Conservation (phyloP, 2,888 invertebrate genomes). For the Cryptocephalus moraei region DNA sequence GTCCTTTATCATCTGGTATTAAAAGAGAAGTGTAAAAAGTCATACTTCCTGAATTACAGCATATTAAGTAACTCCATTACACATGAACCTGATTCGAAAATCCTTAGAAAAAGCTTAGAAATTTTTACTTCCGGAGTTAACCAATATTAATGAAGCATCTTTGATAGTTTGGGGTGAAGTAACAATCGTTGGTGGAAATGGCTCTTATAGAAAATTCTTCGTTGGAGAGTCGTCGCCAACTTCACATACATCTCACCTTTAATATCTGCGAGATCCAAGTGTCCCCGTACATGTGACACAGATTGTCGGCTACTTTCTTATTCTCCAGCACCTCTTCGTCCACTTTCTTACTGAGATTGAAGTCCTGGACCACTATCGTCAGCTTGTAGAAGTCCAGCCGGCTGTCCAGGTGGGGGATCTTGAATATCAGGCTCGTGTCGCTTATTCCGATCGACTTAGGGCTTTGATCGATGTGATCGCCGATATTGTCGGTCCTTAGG, state of each 20-base stretch:
- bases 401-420: conserved; percentile 23
- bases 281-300: conserved; percentile 29
- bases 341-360: conserved; percentile 16
- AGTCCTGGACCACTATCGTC: conserved; percentile 30
- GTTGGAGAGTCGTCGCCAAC: no score
- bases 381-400: conserved; percentile 25
- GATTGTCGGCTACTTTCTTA: conserved; percentile 20
- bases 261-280: conserved; percentile 29
- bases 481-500: conserved; percentile 25
- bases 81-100: no score
- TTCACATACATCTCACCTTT: conserved; percentile 19
- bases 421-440: conserved; percentile 22
- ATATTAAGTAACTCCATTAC: no score
- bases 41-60: no score
- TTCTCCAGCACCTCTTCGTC: conserved; percentile 16
- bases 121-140: conserved; percentile 1
- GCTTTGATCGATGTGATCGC: conserved; percentile 27
- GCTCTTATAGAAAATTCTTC: background rate
- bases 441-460: conserved; percentile 23
- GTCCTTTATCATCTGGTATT: no score
- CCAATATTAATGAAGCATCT: no score
- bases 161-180: no score
- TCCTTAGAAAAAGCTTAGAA: no score
- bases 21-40: no score
- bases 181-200: background rate